These are phyloP conservation scores for Synergus gifuensis DNA, from an alignment of 2,888 invertebrate genomes.

Conservation along the genomic window DNA sequence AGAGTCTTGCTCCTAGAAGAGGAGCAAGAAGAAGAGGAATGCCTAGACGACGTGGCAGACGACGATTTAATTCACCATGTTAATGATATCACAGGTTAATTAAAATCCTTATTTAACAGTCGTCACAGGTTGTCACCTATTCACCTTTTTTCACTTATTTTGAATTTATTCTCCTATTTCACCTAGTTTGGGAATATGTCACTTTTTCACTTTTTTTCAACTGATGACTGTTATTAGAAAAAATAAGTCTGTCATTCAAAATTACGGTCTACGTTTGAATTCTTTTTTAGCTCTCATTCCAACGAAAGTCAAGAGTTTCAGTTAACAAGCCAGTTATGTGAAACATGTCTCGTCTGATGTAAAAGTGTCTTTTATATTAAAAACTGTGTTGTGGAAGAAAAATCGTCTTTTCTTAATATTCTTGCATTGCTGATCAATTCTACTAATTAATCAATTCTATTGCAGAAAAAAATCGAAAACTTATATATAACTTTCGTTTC, in stretches of 20 bases:
- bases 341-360: background rate
- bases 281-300: background rate
- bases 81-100: constrained; percentile 2
- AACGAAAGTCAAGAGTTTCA: background rate
- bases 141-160: too few relatives aligned
- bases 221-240: too few relatives aligned
- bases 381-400: background rate
- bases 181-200: too few relatives aligned
- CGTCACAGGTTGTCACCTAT: too few relatives aligned
- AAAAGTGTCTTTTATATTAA: background rate
- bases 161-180: too few relatives aligned
- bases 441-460: background rate
- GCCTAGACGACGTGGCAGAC: constrained; percentile 18
- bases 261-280: background rate
- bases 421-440: background rate
- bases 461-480: background rate
- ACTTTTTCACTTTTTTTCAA: too few relatives aligned
- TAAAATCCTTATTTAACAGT: background rate
- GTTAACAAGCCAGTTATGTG: background rate
- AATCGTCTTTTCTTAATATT: background rate
- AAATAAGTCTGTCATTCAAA: background rate
- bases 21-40: constrained; percentile 25
- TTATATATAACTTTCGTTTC: constrained; percentile 7
- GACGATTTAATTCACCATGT: constrained; percentile 38
- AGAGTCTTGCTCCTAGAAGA: background rate